Percentiles rank a stretch among this genome's conserved stretches.
Evolutionary conservation across 1,140 invertebrate genomes (phyloP).

Genomic region (Himalopsyche phryganea): DNA sequence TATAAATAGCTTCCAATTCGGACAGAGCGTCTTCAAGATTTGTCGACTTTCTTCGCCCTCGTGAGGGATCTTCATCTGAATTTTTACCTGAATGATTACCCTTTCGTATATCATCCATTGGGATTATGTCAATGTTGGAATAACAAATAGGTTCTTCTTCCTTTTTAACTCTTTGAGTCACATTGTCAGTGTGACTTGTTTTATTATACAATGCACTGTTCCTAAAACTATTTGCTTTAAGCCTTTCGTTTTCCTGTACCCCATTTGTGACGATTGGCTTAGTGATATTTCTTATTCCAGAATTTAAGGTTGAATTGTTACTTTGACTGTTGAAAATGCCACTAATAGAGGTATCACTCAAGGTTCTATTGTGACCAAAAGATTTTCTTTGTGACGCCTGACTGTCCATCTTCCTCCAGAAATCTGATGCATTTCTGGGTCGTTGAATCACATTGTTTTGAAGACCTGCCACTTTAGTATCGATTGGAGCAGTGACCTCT

Average conservation of each 20-base stretch:
- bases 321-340: background rate
- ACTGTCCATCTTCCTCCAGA: constrained; percentile 61
- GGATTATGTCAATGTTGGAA: constrained; percentile 32
- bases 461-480: constrained; percentile 11
- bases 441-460: constrained; percentile 26
- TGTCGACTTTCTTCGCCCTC: constrained; percentile 58
- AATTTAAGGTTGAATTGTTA: constrained; percentile 8
- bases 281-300: background rate
- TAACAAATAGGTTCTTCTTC: constrained; percentile 32
- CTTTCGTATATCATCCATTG: constrained; percentile 27
- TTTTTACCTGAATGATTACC: constrained; percentile 22
- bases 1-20: constrained; percentile 87
- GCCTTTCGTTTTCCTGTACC: no score
- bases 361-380: constrained; percentile 42
- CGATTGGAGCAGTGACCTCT: background rate
- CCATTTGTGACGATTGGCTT: constrained; percentile 4
- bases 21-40: constrained; percentile 83
- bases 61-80: constrained; percentile 48
- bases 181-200: constrained; percentile 4
- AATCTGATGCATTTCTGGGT: constrained; percentile 55
- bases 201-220: background rate
- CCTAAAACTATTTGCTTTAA: background rate
- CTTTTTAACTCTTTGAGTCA: constrained; percentile 2
- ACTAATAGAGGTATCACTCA: constrained; percentile 43
- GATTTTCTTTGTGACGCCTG: constrained; percentile 48